These are phyloP conservation scores for Petrolisthes cinctipes DNA, from an alignment of 2,888 invertebrate species.

Conservation along the genomic window DNA sequence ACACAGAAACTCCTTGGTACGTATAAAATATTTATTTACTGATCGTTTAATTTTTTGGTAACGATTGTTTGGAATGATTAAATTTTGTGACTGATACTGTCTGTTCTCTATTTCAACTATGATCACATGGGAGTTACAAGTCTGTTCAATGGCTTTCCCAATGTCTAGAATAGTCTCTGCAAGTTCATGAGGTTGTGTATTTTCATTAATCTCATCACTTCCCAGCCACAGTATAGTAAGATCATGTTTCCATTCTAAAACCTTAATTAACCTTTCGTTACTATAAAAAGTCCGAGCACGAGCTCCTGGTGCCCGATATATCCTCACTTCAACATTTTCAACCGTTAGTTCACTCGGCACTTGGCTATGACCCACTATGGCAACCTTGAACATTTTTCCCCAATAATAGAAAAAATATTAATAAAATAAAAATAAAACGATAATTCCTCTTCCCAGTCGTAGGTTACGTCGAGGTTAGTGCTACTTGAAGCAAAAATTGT, in stretches of 20 bases:
- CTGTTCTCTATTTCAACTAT: background rate
- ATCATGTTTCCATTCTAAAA: no score
- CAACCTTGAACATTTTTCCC: constrained; percentile 1
- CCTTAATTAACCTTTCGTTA: background rate
- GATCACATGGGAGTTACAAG: background rate
- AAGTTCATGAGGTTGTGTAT: background rate
- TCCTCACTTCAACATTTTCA: background rate
- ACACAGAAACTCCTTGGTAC: background rate
- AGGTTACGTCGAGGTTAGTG: no score
- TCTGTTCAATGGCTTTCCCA: background rate
- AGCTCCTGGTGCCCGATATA: background rate
- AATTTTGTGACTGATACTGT: background rate
- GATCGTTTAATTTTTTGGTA: background rate
- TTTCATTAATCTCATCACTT: background rate
- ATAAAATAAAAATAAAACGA: no score
- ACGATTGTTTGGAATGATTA: background rate
- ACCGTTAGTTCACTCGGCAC: background rate
- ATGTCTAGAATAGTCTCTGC: background rate
- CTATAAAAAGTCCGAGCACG: background rate
- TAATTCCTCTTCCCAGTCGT: no score
- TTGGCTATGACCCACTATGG: background rate
- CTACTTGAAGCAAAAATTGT: no score
- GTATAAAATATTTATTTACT: background rate
- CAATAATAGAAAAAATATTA: no score
- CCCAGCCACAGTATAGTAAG: no score